Percentiles rank a stretch among this genome's conserved stretches.
These are phyloP conservation scores for Philereme vetulata DNA, from an alignment of 2,888 invertebrate genomes.

Conservation along the genomic window DNA sequence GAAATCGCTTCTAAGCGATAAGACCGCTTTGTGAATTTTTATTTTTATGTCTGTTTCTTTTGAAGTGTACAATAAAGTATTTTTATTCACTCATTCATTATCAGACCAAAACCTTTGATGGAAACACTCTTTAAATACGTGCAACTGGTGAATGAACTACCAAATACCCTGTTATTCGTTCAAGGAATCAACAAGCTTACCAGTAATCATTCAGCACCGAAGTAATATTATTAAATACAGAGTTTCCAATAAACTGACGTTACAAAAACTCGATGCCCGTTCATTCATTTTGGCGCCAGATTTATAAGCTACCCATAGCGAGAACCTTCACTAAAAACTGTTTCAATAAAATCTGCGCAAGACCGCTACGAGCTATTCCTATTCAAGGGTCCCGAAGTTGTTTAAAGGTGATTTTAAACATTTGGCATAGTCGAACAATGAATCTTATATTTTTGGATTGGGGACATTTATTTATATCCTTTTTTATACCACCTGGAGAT, in stretches of 20 bases:
- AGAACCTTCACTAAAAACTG: conserved; percentile 69
- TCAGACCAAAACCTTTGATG: neutral
- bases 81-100: too few species aligned
- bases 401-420: too few species aligned
- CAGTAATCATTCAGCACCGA: conserved; percentile 46
- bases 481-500: too few species aligned
- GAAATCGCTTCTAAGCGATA: too few species aligned
- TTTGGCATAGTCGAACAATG: too few species aligned
- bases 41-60: too few species aligned
- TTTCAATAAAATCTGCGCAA: conserved; percentile 42
- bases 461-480: too few species aligned
- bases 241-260: conserved; percentile 57
- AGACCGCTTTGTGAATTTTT: too few species aligned
- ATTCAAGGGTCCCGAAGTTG: neutral
- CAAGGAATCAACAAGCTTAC: conserved; percentile 47
- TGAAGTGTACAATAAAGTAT: too few species aligned
- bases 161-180: conserved; percentile 43
- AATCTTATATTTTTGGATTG: too few species aligned
- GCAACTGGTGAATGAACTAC: conserved; percentile 21
- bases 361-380: conserved; percentile 2
- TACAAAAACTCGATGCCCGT: conserved; percentile 63
- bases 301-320: conserved; percentile 75
- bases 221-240: conserved; percentile 55
- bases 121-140: neutral
- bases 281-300: conserved; percentile 80